phyloP scores from a whole-genome alignment of 2,113 vertebrate genomes.

The Hippocampus barbouri region DNA sequence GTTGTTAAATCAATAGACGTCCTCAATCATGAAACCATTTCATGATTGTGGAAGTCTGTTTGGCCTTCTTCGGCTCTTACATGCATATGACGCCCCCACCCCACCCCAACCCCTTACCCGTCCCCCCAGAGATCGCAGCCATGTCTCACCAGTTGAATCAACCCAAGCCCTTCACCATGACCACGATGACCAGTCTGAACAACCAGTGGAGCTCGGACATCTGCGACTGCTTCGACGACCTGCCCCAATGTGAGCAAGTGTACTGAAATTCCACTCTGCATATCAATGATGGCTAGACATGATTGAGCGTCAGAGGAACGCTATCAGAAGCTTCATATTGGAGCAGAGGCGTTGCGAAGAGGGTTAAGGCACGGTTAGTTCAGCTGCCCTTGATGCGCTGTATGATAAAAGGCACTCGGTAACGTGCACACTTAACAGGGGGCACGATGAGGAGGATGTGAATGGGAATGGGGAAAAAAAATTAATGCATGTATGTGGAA shows the following conservation, averaged over 20 bases:
- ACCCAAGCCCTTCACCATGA: conserved; percentile 35
- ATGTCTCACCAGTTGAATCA: conserved; percentile 33
- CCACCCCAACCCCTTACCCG: too few species aligned
- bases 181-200: not conserved
- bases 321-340: not conserved
- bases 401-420: not conserved
- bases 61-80: not conserved
- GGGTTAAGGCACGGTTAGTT: not conserved
- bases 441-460: too few species aligned
- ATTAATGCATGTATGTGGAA: too few species aligned
- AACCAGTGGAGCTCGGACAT: conserved; percentile 64
- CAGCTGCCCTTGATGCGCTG: not conserved
- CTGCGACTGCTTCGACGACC: conserved; percentile 57
- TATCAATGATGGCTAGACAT: not conserved
- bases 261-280: not conserved
- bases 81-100: not conserved
- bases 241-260: conserved; percentile 51
- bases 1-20: too few species aligned
- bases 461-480: too few species aligned
- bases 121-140: not conserved
- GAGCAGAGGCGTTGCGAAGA: not conserved
- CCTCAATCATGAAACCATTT: not conserved
- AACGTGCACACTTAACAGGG: too few species aligned
- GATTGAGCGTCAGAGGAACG: not conserved
- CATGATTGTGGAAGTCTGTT: not conserved